Base-by-base conservation (phyloP, 2,888 invertebrate genomes). In the Xanthorhoe spadicearia region DNA sequence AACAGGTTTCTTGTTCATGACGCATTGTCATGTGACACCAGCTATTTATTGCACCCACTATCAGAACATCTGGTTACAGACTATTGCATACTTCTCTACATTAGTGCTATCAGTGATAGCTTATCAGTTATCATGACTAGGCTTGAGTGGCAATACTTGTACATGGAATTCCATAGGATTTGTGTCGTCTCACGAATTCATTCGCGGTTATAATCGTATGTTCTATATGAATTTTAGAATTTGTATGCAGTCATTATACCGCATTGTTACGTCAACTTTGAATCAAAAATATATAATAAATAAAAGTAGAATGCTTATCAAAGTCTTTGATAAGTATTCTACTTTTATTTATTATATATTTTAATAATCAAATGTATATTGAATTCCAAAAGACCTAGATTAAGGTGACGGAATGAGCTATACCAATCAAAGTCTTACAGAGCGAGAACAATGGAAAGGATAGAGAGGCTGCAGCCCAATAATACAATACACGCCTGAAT, bases 101-200 rank as follows among this genome's bases (percentile, higher is more conserved):
- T 59, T 51, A 48, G 19, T 71, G 72, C 58, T 69, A 69, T 73
- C 72, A 56, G 38, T 43, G 38, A 50, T 55, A 60, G 18, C 54
- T 68, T 68, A 72, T 76, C 76, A 13, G 38, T 72, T 73, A 59
- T 60, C 68, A 61, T 58, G 58, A 53, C 68, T 64, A 63, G 68
- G 66, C 71, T 80, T 73, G 78, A 80, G 76, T 74, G 80, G 75
- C 79, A 83, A 85, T 86, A 83, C 88, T 88, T 85, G 83, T 76
- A 70, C 75, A 70, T 71, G 74, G 81, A 80, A 87, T 88, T 84
- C 88, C 85, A 57, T 62, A 60, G 66, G 69, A 74, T 73, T 65
- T 73, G 70, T 80, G 75, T 78, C 66, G 76, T 68, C 77, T 79
- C 74, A 73, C 69, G 74, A 81, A 84, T 85, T 75, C 77, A 77